Base-by-base conservation (phyloP, 2,113 vertebrate genomes). In the Paralichthys olivaceus region DNA sequence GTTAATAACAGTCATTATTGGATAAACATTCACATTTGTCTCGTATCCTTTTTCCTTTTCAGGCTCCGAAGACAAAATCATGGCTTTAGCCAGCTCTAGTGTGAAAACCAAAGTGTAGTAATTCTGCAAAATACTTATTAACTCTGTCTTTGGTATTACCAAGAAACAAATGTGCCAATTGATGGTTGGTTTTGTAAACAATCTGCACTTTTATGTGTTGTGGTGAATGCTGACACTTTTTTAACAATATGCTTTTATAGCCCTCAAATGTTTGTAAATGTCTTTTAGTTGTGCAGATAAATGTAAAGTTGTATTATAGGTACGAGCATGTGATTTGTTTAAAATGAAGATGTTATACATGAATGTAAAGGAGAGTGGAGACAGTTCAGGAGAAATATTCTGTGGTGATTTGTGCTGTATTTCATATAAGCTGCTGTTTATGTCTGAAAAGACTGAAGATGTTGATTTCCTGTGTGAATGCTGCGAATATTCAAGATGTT, bases 61-160 rank as follows among this genome's bases (percentile, higher is more conserved):
- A 99, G 98, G 97, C 25, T 97, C 96, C 8, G 98, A 97, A 90
- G 98, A 98, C 90, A 99, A 99, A 90, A 96, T 99, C 78, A 91
- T 99, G 91, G 98, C 98, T 85, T 93, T 99, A 84, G 98, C 97
- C 40, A 97, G 96, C 90, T 95, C 96, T 85, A 97, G 97, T 75
- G 96, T 99, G 83, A 97, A 97, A 88, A 93, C 93, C 28, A 96
- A 97, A 65, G 93, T 94, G 17, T 94, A 92, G 67, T 34, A 3
- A 12, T 25, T 0, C 25, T 34, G 63, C 29, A 28, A 51, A 61
- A 67, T 37, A 20, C 23, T 20, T 0, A 77, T 68, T 78, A 51
- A 45, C n/a, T 49, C 4, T 11, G 12, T 81, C 53, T 76, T 71
- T 66, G 43, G 40, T 66, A 28, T 68, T 63, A 75, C 17, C 1